Evolutionary conservation across 2,888 invertebrate genomes (phyloP), one percentile per base, ranked within the genome.

Genomic region (Drosophila cognata): DNA sequence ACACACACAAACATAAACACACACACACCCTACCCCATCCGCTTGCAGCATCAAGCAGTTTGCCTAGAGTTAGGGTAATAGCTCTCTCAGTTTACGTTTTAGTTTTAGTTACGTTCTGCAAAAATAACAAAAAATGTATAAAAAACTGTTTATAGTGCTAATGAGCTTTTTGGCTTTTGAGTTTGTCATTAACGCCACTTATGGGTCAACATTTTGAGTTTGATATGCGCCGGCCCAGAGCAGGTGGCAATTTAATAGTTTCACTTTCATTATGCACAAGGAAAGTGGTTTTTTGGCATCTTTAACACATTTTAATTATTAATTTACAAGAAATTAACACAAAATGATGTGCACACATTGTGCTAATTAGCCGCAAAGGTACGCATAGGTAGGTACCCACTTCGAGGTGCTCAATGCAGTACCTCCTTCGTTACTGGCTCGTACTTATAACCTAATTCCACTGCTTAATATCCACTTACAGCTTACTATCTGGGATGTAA

Each of bases 141-240:
- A 33, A 33, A 10, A 33, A 33, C 33, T 33, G 33, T 63, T 52
- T 56, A 16, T 50, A 25, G 57, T 57, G 21, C 13, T 74, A 74
- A 74, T 64, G 57, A 63, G 57, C 43, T 35, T 56, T 67, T 68
- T 60, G 55, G 21, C 35, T 41, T 46, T 51, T 51, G 13, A 38
- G 31, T 6, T 31, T 25, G 50, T 10, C 41, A 57, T 33, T 46
- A 46, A 55, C 16, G 31, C 18, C 36, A 31, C 13, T 38, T 28
- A 18, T 35, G 35, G 36, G 35, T 11, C 38, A 62, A 25, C 11
- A 53, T 25, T 5, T 71, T 21, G 18, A 48, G 29, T 31, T 48
- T 4, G 36, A 38, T 25, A 55, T 6, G 6, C 28, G n/a, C 29
- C 29, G 29, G 10, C 18, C 1, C 28, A 18, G 10, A 16, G 28